phyloP scores from a whole-genome alignment of 2,888 invertebrate genomes.

The Patella ulyssiponensis region DNA sequence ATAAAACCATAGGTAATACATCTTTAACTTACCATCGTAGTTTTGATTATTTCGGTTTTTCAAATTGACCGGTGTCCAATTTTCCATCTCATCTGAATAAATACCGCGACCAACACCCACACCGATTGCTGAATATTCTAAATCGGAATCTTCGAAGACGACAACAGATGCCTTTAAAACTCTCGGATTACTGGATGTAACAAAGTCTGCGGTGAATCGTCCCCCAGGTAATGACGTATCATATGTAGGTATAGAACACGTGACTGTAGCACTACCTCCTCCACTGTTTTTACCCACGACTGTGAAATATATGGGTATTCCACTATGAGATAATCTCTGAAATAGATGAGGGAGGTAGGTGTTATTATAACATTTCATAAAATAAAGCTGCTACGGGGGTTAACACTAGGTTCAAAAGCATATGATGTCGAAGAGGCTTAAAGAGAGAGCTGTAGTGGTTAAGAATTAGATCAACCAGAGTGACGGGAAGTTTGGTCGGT shows the following conservation, averaged over 20 bases:
- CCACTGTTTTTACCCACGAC: constrained; percentile 51
- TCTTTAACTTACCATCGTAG: constrained; percentile 24
- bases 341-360: background rate
- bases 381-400: too few species aligned
- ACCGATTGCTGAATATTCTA: constrained; percentile 22
- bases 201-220: constrained; percentile 44
- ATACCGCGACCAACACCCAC: constrained; percentile 29
- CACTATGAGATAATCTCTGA: constrained; percentile 34
- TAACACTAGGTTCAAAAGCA: too few species aligned
- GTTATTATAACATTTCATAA: too few species aligned
- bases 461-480: too few species aligned
- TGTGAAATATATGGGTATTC: constrained; percentile 51
- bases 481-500: too few species aligned
- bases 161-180: constrained; percentile 44
- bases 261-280: constrained; percentile 41
- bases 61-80: constrained; percentile 21
- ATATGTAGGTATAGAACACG: constrained; percentile 49
- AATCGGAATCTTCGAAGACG: constrained; percentile 48
- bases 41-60: background rate
- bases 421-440: too few species aligned
- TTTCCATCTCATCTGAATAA: constrained; percentile 24
- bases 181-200: constrained; percentile 47
- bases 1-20: too few species aligned
- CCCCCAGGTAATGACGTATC: constrained; percentile 53
- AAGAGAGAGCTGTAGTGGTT: too few species aligned